Percentiles rank a stretch among this genome's conserved stretches.
Conservation (phyloP, 2,888 invertebrate genomes). For the Dryococelus australis region DNA sequence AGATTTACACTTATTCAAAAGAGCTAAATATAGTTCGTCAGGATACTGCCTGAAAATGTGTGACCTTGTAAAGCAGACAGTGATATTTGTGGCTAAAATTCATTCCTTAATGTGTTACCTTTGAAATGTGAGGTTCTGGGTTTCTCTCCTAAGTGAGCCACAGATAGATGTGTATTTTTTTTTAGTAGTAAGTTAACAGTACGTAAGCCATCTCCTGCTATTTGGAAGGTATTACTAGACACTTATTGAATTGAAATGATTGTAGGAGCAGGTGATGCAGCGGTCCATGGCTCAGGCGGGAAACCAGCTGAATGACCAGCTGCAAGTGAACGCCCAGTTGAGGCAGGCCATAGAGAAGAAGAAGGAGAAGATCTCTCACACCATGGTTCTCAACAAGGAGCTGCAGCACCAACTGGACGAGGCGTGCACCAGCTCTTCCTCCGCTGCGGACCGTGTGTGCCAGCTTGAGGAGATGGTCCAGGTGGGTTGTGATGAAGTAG, state of each 20-base stretch:
- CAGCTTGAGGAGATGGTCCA: slow-evolving; percentile 65
- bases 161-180: too few species aligned
- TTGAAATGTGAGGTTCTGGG: too few species aligned
- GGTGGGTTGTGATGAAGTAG: neutral
- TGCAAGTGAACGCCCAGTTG: slow-evolving; percentile 52
- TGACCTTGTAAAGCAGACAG: too few species aligned
- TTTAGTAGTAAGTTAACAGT: too few species aligned
- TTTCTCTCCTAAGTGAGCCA: too few species aligned
- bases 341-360: slow-evolving; percentile 47
- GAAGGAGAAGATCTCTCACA: slow-evolving; percentile 57
- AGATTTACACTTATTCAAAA: too few species aligned
- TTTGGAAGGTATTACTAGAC: too few species aligned
- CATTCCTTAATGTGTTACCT: too few species aligned
- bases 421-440: slow-evolving; percentile 57
- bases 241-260: neutral
- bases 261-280: neutral
- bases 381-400: slow-evolving; percentile 1
- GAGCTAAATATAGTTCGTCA: too few species aligned
- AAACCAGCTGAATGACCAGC: slow-evolving; percentile 54
- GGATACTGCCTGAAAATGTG: too few species aligned
- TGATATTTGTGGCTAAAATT: too few species aligned
- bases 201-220: too few species aligned
- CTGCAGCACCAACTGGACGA: slow-evolving; percentile 62
- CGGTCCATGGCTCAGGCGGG: slow-evolving; percentile 48
- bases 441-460: slow-evolving; percentile 65